Conservation (phyloP, 2,888 invertebrate genomes). For the Argyra leucocephala region DNA sequence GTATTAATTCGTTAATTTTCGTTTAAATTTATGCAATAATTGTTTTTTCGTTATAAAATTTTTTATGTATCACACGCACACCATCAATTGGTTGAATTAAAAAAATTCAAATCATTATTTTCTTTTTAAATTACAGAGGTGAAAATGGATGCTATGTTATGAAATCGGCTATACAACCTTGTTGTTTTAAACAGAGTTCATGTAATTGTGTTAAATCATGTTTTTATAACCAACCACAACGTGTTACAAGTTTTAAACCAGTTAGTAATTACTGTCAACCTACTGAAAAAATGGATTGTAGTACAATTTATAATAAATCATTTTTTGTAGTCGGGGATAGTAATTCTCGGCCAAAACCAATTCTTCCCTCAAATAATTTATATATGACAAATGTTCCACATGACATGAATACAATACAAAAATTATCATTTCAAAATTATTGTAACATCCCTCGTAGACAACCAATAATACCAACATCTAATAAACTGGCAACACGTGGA, state of each 20-base stretch:
- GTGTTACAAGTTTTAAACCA: constrained; percentile 34
- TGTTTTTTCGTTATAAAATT: too few relatives aligned
- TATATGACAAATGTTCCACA: constrained; percentile 45
- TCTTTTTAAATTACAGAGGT: not conserved
- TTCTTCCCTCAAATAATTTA: constrained; percentile 44
- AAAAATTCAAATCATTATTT: too few relatives aligned
- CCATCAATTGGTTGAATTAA: too few relatives aligned
- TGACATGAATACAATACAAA: constrained; percentile 48
- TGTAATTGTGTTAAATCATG: constrained; percentile 33
- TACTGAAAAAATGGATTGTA: constrained; percentile 48
- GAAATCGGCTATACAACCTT: not conserved
- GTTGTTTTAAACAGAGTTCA: constrained; percentile 16
- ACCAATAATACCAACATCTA: constrained; percentile 35
- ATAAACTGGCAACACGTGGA: constrained; percentile 38
- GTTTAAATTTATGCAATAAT: too few relatives aligned
- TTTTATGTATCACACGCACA: too few relatives aligned
- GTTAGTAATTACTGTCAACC: constrained; percentile 47
- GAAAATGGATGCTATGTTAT: not conserved
- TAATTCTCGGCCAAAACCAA: constrained; percentile 38
- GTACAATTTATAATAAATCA: constrained; percentile 58
- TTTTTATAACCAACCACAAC: constrained; percentile 40
- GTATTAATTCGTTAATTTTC: too few relatives aligned
- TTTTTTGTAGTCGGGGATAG: constrained; percentile 48
- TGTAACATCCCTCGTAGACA: constrained; percentile 29
- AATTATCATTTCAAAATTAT: constrained; percentile 39